Percentiles rank a stretch among this genome's conserved stretches.
Conservation (phyloP, 2,113 vertebrate species). For the Corythaixoides concolor region DNA sequence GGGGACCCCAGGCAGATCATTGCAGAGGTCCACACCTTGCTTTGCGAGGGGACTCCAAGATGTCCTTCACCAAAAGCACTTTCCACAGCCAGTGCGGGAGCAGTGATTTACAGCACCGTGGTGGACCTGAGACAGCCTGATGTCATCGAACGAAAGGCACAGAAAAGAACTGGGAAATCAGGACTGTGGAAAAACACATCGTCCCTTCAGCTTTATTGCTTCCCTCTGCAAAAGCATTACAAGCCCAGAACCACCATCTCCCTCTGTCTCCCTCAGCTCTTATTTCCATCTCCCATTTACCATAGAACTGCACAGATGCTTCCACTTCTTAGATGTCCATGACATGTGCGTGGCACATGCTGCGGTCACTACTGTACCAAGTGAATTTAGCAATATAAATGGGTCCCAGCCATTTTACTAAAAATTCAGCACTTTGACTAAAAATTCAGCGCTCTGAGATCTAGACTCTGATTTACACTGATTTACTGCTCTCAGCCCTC, state of each 20-base stretch:
- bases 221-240: not conserved
- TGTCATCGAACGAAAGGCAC: not conserved
- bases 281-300: not conserved
- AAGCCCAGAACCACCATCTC: not conserved
- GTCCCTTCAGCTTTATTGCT: not conserved
- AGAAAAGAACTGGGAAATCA: not conserved
- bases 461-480: not conserved
- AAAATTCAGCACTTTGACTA: not conserved
- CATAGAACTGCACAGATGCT: not conserved
- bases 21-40: not conserved
- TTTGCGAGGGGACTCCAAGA: not conserved
- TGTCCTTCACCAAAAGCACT: not conserved
- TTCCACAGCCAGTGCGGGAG: not conserved
- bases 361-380: not conserved
- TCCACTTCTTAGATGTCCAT: not conserved
- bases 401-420: not conserved
- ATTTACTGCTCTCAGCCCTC: not conserved
- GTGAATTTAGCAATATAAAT: not conserved
- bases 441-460: not conserved
- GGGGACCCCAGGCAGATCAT: not conserved
- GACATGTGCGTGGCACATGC: not conserved
- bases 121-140: not conserved
- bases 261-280: not conserved
- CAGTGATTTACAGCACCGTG: not conserved
- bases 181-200: accelerated